Conservation (phyloP, 1,140 invertebrate species). For the Tribolium madens region DNA sequence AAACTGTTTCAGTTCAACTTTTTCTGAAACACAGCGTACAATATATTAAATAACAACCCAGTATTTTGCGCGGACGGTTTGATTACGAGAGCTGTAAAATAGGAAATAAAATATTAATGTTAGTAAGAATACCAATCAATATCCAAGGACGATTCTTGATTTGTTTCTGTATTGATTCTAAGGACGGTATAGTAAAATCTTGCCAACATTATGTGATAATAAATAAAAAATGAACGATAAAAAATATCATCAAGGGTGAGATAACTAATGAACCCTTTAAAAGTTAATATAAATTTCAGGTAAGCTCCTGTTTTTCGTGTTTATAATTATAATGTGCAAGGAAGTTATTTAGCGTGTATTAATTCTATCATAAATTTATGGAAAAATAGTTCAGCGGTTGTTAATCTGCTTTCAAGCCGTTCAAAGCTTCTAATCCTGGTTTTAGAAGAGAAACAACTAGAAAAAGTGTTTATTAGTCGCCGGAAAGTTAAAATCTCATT, state of each 20-base stretch:
- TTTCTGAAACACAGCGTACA: background rate
- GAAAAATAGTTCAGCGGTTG: background rate
- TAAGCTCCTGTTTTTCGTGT: background rate
- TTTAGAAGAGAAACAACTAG: background rate
- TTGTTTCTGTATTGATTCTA: constrained; percentile 3
- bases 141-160: constrained; percentile 11
- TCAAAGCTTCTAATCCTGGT: background rate
- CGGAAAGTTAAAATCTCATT: background rate
- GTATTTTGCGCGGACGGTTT: background rate
- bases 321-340: background rate
- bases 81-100: constrained; percentile 3
- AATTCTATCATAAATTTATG: background rate
- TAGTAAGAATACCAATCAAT: constrained; percentile 6
- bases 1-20: background rate
- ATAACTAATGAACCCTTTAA: background rate
- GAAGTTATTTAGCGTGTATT: too few relatives aligned
- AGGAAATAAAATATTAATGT: constrained; percentile 19
- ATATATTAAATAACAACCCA: background rate
- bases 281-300: background rate
- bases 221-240: constrained; percentile 3
- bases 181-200: background rate
- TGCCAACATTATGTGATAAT: too few relatives aligned
- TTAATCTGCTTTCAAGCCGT: background rate
- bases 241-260: background rate
- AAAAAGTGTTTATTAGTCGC: background rate